Conservation (phyloP, 2,888 invertebrate genomes). For the Agonopterix heracliana region DNA sequence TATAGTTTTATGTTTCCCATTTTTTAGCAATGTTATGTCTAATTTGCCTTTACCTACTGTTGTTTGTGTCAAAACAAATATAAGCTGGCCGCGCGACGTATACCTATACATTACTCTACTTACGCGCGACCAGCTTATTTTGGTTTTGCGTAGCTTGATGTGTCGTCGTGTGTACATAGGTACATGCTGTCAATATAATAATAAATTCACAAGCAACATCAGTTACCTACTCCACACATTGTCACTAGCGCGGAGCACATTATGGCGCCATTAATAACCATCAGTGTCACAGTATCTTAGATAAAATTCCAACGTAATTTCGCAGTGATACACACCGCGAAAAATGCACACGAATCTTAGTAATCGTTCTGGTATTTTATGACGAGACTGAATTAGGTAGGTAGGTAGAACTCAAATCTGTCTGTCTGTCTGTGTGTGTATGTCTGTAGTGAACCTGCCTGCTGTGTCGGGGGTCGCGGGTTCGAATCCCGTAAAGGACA, state of each 20-base stretch:
- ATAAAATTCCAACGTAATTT: constrained; percentile 46
- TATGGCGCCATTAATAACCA: constrained; percentile 37
- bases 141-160: too few species aligned
- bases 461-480: too few species aligned
- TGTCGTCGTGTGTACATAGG: too few species aligned
- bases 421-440: too few species aligned
- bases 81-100: too few species aligned
- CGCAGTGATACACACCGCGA: constrained; percentile 17
- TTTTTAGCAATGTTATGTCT: too few species aligned
- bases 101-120: constrained; percentile 10
- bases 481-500: too few species aligned
- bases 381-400: constrained; percentile 27
- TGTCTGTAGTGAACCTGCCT: too few species aligned
- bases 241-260: constrained; percentile 31
- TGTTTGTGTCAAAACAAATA: too few species aligned
- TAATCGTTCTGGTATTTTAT: constrained; percentile 39
- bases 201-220: constrained; percentile 37
- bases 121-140: too few species aligned
- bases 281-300: constrained; percentile 33
- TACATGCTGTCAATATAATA: constrained; percentile 38
- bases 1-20: too few species aligned
- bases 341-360: constrained; percentile 21
- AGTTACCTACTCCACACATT: constrained; percentile 31
- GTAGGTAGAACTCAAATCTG: neutral
- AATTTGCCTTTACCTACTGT: too few species aligned